Evolutionary conservation across 2,113 vertebrate species (phyloP), one percentile per base, ranked within the genome.

Genomic region (Perognathus longimembris): DNA sequence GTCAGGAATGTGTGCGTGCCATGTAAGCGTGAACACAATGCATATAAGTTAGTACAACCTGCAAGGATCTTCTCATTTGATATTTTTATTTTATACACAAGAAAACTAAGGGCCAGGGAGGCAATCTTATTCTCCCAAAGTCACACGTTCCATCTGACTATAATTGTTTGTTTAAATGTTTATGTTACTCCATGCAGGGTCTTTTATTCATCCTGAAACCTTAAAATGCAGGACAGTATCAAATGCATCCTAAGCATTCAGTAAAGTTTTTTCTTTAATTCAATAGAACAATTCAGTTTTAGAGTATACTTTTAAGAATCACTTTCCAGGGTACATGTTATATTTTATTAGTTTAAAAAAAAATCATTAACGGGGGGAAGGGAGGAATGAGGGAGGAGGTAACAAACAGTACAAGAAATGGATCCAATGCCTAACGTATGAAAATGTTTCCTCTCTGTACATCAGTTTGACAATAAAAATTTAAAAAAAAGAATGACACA

Each of bases 11-110:
- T 74, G 59, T 85, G 42, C 28, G 30, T 77, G 22, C 7, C 11
- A 64, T 34, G 36, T 20, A 32, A 71, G 11, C 15, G 36, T 30
- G 3, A 69, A 38, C 54, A 36, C 42, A 74, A 70, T 40, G 45
- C 9, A 90, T 67, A 66, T 38, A 64, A 40, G 12, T 54, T 40
- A 85, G 42, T 38, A 11, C 28, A 75, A 57, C 24, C 3, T 66
- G 34, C 45, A 32, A 77, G 42, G 57, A 77, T 78, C 30, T 32
- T 61, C 14, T 75, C 17, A 32, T 69, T 63, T 76, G 59, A 63
- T 28, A 38, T 36, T 75, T 85, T 85, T 86, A 81, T 32, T 82
- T 75, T 70, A 82, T 70, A 81, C 17, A 69, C 67, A 36, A 67
- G 54, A 83, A 83, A 36, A 70, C 15, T 50, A 89, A 78, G 14